Evolutionary conservation across 1,140 invertebrate genomes (phyloP), one percentile per base, ranked within the genome.

Genomic region (Drosophila sproati): DNA sequence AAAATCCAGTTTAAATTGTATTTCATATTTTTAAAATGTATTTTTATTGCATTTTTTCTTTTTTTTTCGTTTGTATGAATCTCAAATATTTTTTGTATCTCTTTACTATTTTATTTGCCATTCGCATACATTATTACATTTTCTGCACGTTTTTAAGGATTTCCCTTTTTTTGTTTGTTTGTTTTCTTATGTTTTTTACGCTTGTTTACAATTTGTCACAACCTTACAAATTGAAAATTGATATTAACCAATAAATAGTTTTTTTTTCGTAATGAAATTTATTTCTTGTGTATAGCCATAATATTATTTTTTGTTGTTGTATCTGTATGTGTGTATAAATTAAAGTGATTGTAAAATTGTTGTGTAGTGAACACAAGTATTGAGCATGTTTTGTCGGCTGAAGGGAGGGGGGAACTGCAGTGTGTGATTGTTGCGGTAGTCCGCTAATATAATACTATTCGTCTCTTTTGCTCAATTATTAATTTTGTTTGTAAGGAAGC

Each of bases 221-320:
- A 92, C 91, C 91, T 92, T 92, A 92, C 91, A 92, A 92, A 91
- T 91, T 92, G 91, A 90, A 91, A 91, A 91, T 91, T 83, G 82
- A 91, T 87, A 86, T 82, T 83, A 87, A 80, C 77, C 82, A 91
- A 91, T 81, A 91, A 61, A 78, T 78, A 80, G 71, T 79, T 80
- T 77, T 57, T 67, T 73, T 80, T 20, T 20, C 20, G 20, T 20
- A 71, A 78, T 78, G 54, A 79, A 83, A 76, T 77, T 90, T 80
- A 54, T 54, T 51, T 63, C 67, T 75, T 61, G 56, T 70, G 80
- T 72, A 45, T 64, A 56, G 61, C 39, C 66, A 72, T 75, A 7
- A 0, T 39, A n/a, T 43, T 43, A n/a, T n/a, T 76, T 63, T 45
- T 70, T 67, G 45, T 72, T 60, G 78, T 55, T 48, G 48, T 63